A percentile compares a stretch with the other conserved stretches of the same genome.
Evolutionary conservation across 1,140 invertebrate genomes (phyloP).

Genomic region (Macrostomum lignano): DNA sequence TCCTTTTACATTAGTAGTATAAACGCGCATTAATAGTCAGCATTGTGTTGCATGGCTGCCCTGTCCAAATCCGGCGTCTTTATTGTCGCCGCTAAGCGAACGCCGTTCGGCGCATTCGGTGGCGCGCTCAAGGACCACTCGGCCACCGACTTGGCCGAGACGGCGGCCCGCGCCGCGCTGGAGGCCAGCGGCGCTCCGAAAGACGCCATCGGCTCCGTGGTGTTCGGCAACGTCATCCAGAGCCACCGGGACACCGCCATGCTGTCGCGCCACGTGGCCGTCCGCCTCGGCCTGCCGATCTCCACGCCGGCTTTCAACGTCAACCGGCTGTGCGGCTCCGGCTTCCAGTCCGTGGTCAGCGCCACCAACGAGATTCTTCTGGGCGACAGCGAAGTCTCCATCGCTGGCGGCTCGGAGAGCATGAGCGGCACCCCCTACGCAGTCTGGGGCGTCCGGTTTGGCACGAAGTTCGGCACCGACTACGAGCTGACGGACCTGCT

Average conservation of each 20-base stretch:
- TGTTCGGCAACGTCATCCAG: constrained; percentile 58
- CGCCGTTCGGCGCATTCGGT: constrained; percentile 90
- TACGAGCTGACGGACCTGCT: constrained; percentile 59
- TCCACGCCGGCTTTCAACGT: constrained; percentile 44
- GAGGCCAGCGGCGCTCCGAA: constrained; percentile 49
- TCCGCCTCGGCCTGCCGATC: constrained; percentile 52
- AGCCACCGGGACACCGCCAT: constrained; percentile 63
- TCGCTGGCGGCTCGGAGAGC: constrained; percentile 54
- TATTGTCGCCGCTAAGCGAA: constrained; percentile 78
- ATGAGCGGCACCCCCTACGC: constrained; percentile 77
- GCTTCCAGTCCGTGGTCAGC: constrained; percentile 42
- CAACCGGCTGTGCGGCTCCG: constrained; percentile 60
- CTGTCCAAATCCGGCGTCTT: constrained; percentile 47
- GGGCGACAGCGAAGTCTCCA: constrained; percentile 40
- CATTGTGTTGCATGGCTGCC: too few relatives aligned
- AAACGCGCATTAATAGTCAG: too few relatives aligned
- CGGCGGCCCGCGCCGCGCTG: constrained; percentile 52
- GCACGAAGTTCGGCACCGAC: constrained; percentile 47
- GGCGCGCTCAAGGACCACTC: constrained; percentile 56
- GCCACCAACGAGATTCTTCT: constrained; percentile 40
- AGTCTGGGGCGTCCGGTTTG: constrained; percentile 61
- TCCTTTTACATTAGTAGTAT: too few relatives aligned
- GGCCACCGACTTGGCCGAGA: constrained; percentile 42
- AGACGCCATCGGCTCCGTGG: constrained; percentile 28
- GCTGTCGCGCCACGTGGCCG: constrained; percentile 50